These are phyloP conservation scores for Caerostris darwini DNA, from an alignment of 1,140 invertebrate genomes.

Conservation along the genomic window DNA sequence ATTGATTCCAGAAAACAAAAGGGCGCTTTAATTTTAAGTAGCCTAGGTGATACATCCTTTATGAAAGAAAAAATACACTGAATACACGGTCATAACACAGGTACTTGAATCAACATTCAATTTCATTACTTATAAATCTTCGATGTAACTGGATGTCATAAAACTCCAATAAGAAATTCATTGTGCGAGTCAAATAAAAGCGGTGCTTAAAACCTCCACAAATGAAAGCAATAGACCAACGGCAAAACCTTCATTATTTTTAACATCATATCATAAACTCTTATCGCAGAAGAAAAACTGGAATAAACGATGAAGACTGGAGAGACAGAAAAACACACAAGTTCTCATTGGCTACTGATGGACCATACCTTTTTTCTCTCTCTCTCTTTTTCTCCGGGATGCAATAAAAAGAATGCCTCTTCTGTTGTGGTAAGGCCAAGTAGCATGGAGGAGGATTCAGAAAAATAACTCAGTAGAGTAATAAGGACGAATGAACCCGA, in stretches of 20 bases:
- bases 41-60: background rate
- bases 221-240: background rate
- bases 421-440: conserved; percentile 10
- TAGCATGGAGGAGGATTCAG: conserved; percentile 34
- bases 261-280: conserved; percentile 61
- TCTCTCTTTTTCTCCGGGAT: background rate
- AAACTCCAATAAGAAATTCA: conserved; percentile 62
- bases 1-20: no score
- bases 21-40: background rate
- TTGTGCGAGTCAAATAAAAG: conserved; percentile 15
- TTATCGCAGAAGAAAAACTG: conserved; percentile 50
- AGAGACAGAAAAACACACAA: conserved; percentile 8
- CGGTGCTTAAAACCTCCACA: conserved; percentile 28
- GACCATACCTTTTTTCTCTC: conserved; percentile 15
- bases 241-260: conserved; percentile 54
- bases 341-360: background rate
- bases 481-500: conserved; percentile 45
- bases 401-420: conserved; percentile 64
- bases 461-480: conserved; percentile 56
- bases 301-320: conserved; percentile 33
- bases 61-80: background rate
- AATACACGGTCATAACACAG: background rate
- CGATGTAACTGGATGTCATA: conserved; percentile 28
- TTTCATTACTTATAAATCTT: conserved; percentile 41
- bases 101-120: background rate